phyloP scores from a whole-genome alignment of 1,140 invertebrate species.

The Bombus difficillimus region DNA sequence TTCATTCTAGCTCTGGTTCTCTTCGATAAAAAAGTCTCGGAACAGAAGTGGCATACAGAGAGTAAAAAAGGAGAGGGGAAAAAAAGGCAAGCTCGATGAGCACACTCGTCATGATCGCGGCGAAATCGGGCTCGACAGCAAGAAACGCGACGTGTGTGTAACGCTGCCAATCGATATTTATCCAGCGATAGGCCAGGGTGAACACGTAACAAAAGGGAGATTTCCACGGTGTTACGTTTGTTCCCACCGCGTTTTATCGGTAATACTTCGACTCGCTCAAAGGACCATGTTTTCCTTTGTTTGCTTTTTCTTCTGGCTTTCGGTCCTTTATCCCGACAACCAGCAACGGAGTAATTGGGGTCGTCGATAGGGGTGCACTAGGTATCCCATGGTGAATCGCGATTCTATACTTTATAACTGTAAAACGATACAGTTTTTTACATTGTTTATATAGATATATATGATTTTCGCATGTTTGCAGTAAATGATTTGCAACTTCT shows the following conservation, averaged over 20 bases:
- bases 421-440: background rate
- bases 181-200: conserved; percentile 7
- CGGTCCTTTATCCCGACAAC: conserved; percentile 1
- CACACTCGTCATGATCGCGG: conserved; percentile 28
- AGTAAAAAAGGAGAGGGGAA: background rate
- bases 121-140: conserved; percentile 22
- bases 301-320: conserved; percentile 16
- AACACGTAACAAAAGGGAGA: conserved; percentile 37
- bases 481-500: too few species aligned
- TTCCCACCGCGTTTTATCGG: conserved; percentile 28
- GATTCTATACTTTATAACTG: background rate
- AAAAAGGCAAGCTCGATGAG: background rate
- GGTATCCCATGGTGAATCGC: background rate
- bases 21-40: background rate
- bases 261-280: conserved; percentile 30
- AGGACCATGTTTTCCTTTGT: conserved; percentile 25
- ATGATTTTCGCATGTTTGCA: too few species aligned
- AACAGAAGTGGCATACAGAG: conserved; percentile 30
- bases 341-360: background rate
- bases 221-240: conserved; percentile 36
- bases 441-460: too few species aligned
- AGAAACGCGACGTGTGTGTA: background rate
- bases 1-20: background rate
- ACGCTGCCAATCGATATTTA: conserved; percentile 34
- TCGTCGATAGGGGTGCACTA: background rate